phyloP scores from a whole-genome alignment of 1,140 invertebrate species.

The Neuroterus valhalla region DNA sequence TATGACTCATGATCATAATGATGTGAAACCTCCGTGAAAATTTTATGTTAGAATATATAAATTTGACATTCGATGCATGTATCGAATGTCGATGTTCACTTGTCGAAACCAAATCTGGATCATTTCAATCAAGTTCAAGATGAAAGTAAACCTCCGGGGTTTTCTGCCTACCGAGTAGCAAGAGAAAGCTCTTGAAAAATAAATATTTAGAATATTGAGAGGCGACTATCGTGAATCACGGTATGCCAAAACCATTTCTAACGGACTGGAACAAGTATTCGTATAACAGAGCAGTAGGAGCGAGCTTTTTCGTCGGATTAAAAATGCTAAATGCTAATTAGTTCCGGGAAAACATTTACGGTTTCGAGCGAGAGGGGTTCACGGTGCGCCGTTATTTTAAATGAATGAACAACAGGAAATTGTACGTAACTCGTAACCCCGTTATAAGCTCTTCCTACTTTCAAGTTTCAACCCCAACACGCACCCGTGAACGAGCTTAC shows the following conservation, averaged over 20 bases:
- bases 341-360: conserved; percentile 62
- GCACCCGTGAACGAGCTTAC: conserved; percentile 29
- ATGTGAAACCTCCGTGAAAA: no score
- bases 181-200: not conserved
- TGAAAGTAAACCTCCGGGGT: no score
- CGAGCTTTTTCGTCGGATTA: conserved; percentile 64
- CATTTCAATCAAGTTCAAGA: no score
- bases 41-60: no score
- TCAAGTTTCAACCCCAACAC: conserved; percentile 33
- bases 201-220: conserved; percentile 27
- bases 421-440: conserved; percentile 59
- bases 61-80: no score
- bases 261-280: conserved; percentile 41
- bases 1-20: no score
- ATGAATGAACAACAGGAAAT: conserved; percentile 70
- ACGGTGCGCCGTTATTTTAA: conserved; percentile 63
- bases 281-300: conserved; percentile 43
- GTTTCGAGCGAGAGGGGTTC: conserved; percentile 39
- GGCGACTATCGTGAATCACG: conserved; percentile 36
- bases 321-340: conserved; percentile 74
- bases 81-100: no score
- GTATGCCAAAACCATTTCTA: conserved; percentile 36
- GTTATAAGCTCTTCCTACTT: conserved; percentile 44
- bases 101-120: no score
- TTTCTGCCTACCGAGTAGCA: not conserved